A percentile compares a stretch with the other conserved stretches of the same genome.
Evolutionary conservation across 1,140 invertebrate species (phyloP).

Genomic region (Zaprionus davidi): DNA sequence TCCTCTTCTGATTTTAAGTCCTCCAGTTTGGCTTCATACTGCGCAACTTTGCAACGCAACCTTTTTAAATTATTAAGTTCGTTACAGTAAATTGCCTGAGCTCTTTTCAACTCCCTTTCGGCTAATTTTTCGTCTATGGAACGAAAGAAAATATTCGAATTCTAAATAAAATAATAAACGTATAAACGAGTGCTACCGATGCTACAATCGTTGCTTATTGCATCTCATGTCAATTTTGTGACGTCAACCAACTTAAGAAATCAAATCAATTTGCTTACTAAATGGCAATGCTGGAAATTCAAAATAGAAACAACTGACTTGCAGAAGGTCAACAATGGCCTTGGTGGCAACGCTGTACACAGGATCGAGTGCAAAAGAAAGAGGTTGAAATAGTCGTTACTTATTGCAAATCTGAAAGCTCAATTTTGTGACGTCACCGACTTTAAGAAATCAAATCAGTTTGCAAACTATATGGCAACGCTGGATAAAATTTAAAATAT

Average conservation of each 20-base stretch:
- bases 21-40: conserved; percentile 53
- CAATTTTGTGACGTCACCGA: neutral
- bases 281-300: too few relatives aligned
- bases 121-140: conserved; percentile 51
- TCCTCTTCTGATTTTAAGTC: conserved; percentile 47
- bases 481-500: too few relatives aligned
- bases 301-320: too few relatives aligned
- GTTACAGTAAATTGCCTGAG: conserved; percentile 54
- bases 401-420: too few relatives aligned
- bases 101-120: conserved; percentile 50
- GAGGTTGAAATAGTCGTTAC: too few relatives aligned
- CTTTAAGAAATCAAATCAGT: neutral
- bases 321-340: too few relatives aligned
- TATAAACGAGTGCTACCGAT: too few relatives aligned
- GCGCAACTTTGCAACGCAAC: conserved; percentile 65
- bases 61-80: conserved; percentile 60
- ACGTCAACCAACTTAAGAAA: too few relatives aligned
- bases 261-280: too few relatives aligned
- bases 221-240: too few relatives aligned
- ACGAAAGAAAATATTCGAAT: neutral
- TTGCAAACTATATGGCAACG: too few relatives aligned
- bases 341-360: neutral
- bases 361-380: conserved; percentile 52
- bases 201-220: too few relatives aligned
- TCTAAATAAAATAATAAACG: neutral